Evolutionary conservation across 2,113 vertebrate genomes (phyloP), one percentile per base, ranked within the genome.

Genomic region (Engystomops pustulosus): DNA sequence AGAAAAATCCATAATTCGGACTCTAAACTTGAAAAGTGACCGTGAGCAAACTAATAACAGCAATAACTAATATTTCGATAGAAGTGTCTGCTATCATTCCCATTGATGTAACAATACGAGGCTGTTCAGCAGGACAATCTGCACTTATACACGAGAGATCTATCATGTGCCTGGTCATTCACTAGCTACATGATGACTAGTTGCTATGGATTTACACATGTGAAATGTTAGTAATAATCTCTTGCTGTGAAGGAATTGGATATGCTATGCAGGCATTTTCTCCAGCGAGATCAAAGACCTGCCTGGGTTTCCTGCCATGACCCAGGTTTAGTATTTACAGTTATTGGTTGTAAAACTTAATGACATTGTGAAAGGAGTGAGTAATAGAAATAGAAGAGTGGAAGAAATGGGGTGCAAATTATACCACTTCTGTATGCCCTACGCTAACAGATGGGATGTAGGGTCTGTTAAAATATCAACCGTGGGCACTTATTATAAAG

Each of bases 211-310:
- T 36, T 67, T 67, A 36, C 62, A 67, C 62, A 67, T 20, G 30
- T 67, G 62, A 67, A 67, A 36, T 55, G 47, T 76, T 76, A 53
- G 47, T 36, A 55, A 76, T 36, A 20, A 34, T 53, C 49, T 30
- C 47, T 47, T 32, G 30, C 47, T 55, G 47, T 53, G 30, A 76
- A 34, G 51, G 53, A 79, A 79, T 34, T 38, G 76, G 76, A 79
- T 60, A 60, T 79, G 20, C 53, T 60, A 60, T 15, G 36, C 20
- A 60, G 34, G 76, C 18, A 76, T n/a, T 79, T 62, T 60, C 11
- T 62, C 51, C 53, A 62, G n/a, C 3, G 7, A 60, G 76, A 79
- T 79, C 53, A 79, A 79, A 79, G 76, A 25, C 53, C 20, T 38
- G 69, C 23, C 11, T 27, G 17, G 9, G 34, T 62, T 79, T 60